Conservation (phyloP, 2,888 invertebrate genomes). For the Sphinx pinastri region DNA sequence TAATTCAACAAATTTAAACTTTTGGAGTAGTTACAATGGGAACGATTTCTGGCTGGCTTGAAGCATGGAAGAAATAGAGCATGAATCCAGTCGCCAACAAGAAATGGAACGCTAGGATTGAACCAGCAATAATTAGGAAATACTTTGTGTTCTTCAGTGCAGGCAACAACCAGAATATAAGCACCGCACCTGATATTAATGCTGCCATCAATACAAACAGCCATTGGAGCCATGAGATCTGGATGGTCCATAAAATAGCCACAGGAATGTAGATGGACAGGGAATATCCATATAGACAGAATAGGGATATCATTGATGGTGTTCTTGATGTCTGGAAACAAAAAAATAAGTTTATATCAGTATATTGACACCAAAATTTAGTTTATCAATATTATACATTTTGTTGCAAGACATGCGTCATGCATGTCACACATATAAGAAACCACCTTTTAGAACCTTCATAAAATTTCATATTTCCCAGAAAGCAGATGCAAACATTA, state of each 20-base stretch:
- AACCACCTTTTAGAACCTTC: too few species aligned
- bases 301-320: slow-evolving; percentile 91
- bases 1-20: slow-evolving; percentile 29
- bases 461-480: too few species aligned
- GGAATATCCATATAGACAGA: slow-evolving; percentile 98
- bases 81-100: slow-evolving; percentile 94
- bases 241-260: slow-evolving; percentile 96
- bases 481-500: too few species aligned
- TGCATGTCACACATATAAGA: too few species aligned
- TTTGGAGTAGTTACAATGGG: slow-evolving; percentile 42
- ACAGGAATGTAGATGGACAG: slow-evolving; percentile 97
- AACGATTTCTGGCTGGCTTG: slow-evolving; percentile 49
- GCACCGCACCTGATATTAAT: slow-evolving; percentile 91
- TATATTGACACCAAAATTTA: neutral
- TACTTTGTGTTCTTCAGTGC: slow-evolving; percentile 87
- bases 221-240: slow-evolving; percentile 94
- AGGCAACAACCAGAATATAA: slow-evolving; percentile 92
- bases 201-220: slow-evolving; percentile 91
- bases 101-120: slow-evolving; percentile 91
- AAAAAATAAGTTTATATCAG: slow-evolving; percentile 28
- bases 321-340: slow-evolving; percentile 76
- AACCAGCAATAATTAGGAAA: slow-evolving; percentile 68
- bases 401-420: neutral
- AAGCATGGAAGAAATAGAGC: slow-evolving; percentile 90
- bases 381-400: too few species aligned